Base-by-base conservation (phyloP, 2,888 invertebrate genomes). In the Muscina levida region DNA sequence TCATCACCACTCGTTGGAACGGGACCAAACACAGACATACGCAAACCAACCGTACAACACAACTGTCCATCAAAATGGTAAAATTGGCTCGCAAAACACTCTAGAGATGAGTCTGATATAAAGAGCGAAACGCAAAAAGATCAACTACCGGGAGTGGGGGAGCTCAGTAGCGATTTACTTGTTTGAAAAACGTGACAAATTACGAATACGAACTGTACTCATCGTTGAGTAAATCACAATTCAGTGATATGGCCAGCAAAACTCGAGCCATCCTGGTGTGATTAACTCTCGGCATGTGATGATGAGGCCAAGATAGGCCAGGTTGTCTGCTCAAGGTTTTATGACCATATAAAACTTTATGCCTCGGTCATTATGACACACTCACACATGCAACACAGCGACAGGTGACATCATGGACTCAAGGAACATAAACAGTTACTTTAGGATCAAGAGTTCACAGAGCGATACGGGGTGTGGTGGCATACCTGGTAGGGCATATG, bases 401-500 rank as follows among this genome's bases (percentile, higher is more conserved):
- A 66, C 31, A 31, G 31, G 19, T 31, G 8, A 31, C 31, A 31
- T 31, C 8, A 31, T 31, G n/a, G n/a, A n/a, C n/a, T n/a, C 13
- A 15, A 22, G 42, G 11, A 17, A 72, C 42, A 51, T 11, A n/a
- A 57, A 44, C 31, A 75, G 71, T 59, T 31, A 31, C 48, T 15
- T 15, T 48, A 48, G 48, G 15, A 48, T 15, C 15, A n/a, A n/a
- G n/a, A n/a, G n/a, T n/a, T n/a, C n/a, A n/a, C n/a, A n/a, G n/a
- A n/a, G n/a, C n/a, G n/a, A n/a, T n/a, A n/a, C n/a, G 48, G 48
- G n/a, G n/a, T n/a, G n/a, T n/a, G 31, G 31, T 8, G 24, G 22
- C 56, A 42, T 79, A 96, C 96, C 96, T 95, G 96, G 96, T 90
- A 95, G 92, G 88, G 95, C 93, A 91, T 96, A 95, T 86, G 95